Evolutionary conservation across 2,113 vertebrate genomes (phyloP), one percentile per base, ranked within the genome.

Genomic region (Cyanoramphus novaezelandiae): DNA sequence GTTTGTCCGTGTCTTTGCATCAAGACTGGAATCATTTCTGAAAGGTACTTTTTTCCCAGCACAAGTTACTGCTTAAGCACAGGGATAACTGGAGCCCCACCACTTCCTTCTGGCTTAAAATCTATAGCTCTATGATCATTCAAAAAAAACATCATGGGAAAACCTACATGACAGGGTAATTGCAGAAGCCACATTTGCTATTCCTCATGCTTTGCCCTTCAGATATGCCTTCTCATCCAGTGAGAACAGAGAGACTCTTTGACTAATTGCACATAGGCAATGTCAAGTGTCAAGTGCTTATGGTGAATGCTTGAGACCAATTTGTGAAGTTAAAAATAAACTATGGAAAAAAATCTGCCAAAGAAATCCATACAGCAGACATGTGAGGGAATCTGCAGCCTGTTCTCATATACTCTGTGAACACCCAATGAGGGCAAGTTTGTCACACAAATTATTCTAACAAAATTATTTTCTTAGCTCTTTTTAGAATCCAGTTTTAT

Each of bases 271-370:
- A 81, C 53, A 25, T 12, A 37, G 47, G 25, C 50, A 67, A 28
- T 23, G 81, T 41, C 91, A 89, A 67, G 86, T 37, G 60, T 81
- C 88, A 93, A 20, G 82, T 11, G n/a, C 71, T 88, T 21, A 31
- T 3, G 25, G 21, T 14, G n/a, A 90, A 82, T 37, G 53, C n/a
- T 57, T 52, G 47, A 77, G 47, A 88, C 31, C 43, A 46, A 74
- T 59, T 46, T 12, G 5, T 41, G 63, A 86, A 46, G 63, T 55
- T 88, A 86, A 76, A 96, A 88, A 84, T 79, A 79, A 81, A 55
- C 31, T 17, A 25, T 39, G 60, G 39, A 84, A 43, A 53, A 39
- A 53, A 84, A 81, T 37, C 49, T 80, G 49, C 24, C 63, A 29
- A 47, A 72, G 57, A 88, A 88, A 95, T 41, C 59, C 71, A 74